Evolutionary conservation across 2,888 invertebrate genomes (phyloP).

Genomic region (Acanthococcus lagerstroemiae): DNA sequence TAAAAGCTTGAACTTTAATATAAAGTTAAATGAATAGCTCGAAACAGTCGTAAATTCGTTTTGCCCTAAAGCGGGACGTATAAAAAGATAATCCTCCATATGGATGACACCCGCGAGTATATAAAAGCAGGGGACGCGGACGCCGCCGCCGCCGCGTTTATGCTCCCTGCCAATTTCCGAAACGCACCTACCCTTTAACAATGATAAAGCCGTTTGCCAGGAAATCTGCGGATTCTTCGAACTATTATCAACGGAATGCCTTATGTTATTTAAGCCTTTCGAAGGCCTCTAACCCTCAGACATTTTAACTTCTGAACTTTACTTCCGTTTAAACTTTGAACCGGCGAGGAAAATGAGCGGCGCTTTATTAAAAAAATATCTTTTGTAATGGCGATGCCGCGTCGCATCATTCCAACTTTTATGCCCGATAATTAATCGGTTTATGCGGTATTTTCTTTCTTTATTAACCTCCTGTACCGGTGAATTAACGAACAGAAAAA

Average conservation of each 20-base stretch:
- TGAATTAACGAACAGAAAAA: background rate
- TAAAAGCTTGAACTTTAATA: constrained; percentile 23
- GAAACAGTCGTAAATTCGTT: constrained; percentile 28
- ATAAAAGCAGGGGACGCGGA: constrained; percentile 10
- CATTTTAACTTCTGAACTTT: constrained; percentile 12
- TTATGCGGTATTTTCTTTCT: background rate
- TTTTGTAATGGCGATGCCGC: constrained; percentile 8
- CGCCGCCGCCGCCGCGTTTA: background rate
- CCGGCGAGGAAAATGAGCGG: background rate
- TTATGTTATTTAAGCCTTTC: constrained; percentile 19
- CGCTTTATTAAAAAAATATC: constrained; percentile 23
- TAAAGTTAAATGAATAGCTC: constrained; percentile 29
- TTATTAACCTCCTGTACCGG: background rate
- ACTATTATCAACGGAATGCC: constrained; percentile 22
- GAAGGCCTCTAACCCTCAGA: constrained; percentile 22
- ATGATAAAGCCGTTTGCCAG: constrained; percentile 20
- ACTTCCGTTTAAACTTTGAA: constrained; percentile 9
- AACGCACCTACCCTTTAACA: constrained; percentile 16
- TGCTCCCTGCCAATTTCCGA: constrained; percentile 19
- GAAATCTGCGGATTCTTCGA: constrained; percentile 27
- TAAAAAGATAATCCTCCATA: constrained; percentile 29
- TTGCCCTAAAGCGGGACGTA: constrained; percentile 20
- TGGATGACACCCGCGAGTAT: constrained; percentile 29
- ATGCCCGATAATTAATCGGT: constrained; percentile 13
- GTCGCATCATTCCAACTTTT: background rate